Base-by-base conservation (phyloP, 1,140 invertebrate species). In the Episyrphus balteatus region DNA sequence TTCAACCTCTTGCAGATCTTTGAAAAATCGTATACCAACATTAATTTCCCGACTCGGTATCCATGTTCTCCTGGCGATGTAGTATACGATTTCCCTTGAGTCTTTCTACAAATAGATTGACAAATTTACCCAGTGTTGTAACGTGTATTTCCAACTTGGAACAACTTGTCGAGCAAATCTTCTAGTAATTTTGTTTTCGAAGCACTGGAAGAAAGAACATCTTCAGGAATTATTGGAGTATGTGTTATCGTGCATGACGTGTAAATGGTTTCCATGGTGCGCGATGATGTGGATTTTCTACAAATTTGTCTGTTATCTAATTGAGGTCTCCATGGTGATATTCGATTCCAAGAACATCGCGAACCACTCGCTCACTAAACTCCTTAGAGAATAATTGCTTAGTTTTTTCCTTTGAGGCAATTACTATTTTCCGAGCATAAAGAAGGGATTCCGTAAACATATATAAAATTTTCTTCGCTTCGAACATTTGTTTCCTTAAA, bases 1-100 rank as follows among this genome's bases (percentile, higher is more conserved):
- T n/a, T n/a, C n/a, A n/a, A n/a, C n/a, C n/a, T n/a, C n/a, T n/a
- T n/a, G n/a, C n/a, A n/a, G n/a, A 47, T 40, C 19, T 43, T 47
- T 14, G 10, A 21, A 40, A 47, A 51, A 38, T 46, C 32, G 49
- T 47, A 51, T 0, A 51, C 45, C 26, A 47, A 51, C 45, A 37
- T 51, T 36, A 51, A 30, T 21, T 50, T 50, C 12, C 46, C 26
- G 30, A 51, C 47, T 33, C 34, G 46, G 47, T 49, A 49, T 17
- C 50, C 50, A 51, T 13, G 21, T 49, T 51, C 50, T n/a, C 50
- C 48, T 18, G 42, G 48, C 34, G 48, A 46, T 30, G 34, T 49
- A 2, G 42, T 45, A n/a, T n/a, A n/a, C n/a, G n/a, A n/a, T n/a
- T n/a, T n/a, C n/a, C n/a, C n/a, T n/a, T n/a, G n/a, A n/a, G n/a